Conservation (phyloP, 2,797 vertebrate species). For the Rousettus madagascariensis region DNA sequence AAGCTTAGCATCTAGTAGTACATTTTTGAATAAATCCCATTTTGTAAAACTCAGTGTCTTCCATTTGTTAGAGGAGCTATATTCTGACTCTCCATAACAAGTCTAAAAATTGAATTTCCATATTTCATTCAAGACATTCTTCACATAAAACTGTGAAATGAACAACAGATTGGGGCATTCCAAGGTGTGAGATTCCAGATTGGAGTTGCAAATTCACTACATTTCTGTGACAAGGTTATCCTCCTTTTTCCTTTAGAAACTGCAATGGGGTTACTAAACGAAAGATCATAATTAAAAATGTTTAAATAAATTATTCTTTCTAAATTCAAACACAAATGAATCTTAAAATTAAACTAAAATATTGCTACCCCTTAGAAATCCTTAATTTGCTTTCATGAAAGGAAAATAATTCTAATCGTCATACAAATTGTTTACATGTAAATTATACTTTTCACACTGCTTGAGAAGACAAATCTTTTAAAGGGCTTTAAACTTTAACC, state of each 20-base stretch:
- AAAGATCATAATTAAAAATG: constrained; percentile 23
- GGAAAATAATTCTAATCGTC: neutral
- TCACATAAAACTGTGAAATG: constrained; percentile 1
- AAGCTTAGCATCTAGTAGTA: neutral
- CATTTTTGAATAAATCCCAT: neutral
- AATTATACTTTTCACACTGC: neutral
- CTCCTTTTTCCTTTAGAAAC: neutral
- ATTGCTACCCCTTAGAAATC: neutral
- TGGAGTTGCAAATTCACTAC: constrained; percentile 32
- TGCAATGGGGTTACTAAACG: neutral
- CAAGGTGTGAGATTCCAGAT: constrained; percentile 19
- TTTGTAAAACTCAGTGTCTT: neutral
- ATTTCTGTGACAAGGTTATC: neutral
- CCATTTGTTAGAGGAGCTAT: neutral
- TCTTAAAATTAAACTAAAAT: constrained; percentile 25
- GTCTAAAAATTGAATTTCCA: constrained; percentile 46
- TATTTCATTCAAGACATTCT: constrained; percentile 51
- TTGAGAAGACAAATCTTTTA: neutral
- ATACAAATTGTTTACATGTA: neutral
- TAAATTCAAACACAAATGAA: neutral
- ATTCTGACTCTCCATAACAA: neutral
- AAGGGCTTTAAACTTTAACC: neutral
- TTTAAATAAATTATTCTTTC: neutral
- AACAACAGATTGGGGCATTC: constrained; percentile 17
- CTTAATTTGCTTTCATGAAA: constrained; percentile 12